Evolutionary conservation across 2,888 invertebrate species (phyloP), one percentile per base, ranked within the genome.

Genomic region (Deroplatys truncata): DNA sequence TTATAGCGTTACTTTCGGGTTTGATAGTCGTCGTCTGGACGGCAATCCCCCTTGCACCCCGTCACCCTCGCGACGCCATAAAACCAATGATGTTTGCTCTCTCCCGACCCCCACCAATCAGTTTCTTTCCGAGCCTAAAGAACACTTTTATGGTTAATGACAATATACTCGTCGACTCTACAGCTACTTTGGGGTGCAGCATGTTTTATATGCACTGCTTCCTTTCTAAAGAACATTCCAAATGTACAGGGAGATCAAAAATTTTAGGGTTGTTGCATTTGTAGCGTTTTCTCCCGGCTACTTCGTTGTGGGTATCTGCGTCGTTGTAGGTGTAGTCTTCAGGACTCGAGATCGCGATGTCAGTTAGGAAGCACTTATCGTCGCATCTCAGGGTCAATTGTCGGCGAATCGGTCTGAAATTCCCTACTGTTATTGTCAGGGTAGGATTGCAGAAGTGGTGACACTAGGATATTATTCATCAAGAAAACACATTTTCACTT

Each of bases 151-250:
- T 85, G 56, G 82, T 28, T 82, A 35, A 85, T 85, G 85, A 82
- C 89, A 89, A 89, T 89, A 85, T 85, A 89, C 82, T 89, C 85
- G 82, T 84, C 82, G 72, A 84, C 88, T 49, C 56, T 28, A 85
- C 28, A 20, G 85, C 85, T 49, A 85, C 85, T 85, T 85, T 49
- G 85, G 84, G 56, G 56, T 72, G 56, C 56, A 72, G 56, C 3
- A 72, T 72, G 25, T 72, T 72, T 72, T 72, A 72, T 72, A 72
- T 72, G 56, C 25, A 72, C 56, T 72, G 56, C 20, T 2, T 72
- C 56, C 56, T 20, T 72, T 72, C 20, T 72, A 72, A 72, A 72
- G 3, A 25, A 72, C 56, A 72, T 72, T 20, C 56, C 56, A 25
- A 5, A 16, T 7, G 9, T 7, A 72, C 5, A 72, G 56, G 56